Base-by-base conservation (phyloP, 30 jellyfish, hydroid and myxozoan genomes). In the Aurelia sp. region DNA sequence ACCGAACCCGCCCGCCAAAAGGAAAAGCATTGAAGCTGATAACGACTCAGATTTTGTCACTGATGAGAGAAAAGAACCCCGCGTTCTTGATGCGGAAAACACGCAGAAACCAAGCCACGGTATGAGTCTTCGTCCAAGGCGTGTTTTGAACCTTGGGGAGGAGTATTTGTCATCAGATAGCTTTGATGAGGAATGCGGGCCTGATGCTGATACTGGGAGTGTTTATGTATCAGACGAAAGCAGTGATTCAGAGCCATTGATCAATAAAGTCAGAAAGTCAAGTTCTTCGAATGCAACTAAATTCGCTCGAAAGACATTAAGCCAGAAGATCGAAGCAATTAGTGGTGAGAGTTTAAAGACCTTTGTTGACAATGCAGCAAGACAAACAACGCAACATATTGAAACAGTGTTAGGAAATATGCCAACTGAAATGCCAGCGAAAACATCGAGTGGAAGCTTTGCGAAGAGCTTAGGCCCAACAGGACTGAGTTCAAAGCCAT, bases 211-310 rank as follows among this genome's bases (percentile, higher is more conserved):
- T 63, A 59, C 78, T 30, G 79, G 74, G 11, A 71, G 79, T 31
- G n/a, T 70, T 20, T 82, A 82, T 58, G 92, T 70, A 40, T 69
- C 86, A 0, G 79, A 63, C 62, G 92, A 82, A 71, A 71, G 92
- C 72, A 82, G 92, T 30, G 92, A 82, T 27, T 82, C 85, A 8
- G 92, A 82, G 79, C 92, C 92, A 13, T 58, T 82, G 85, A 82
- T 69, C 5, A 82, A 82, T 51, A 81, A 65, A 68, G 76, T 81
- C 16, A 81, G 59, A 37, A 81, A 66, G 17, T 35, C 83, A 3
- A 71, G 63, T 62, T 27, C 40, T 13, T 17, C 44, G 10, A 51
- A 55, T 11, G 47, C 27, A 13, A 48, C 21, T 21, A 37, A 19
- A 21, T 11, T 11, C 55, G 21, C n/a, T 19, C 13, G 17, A 30